Evolutionary conservation across 92 coral and sea anemone genomes (phyloP).

Genomic region (Porites cylindrica): DNA sequence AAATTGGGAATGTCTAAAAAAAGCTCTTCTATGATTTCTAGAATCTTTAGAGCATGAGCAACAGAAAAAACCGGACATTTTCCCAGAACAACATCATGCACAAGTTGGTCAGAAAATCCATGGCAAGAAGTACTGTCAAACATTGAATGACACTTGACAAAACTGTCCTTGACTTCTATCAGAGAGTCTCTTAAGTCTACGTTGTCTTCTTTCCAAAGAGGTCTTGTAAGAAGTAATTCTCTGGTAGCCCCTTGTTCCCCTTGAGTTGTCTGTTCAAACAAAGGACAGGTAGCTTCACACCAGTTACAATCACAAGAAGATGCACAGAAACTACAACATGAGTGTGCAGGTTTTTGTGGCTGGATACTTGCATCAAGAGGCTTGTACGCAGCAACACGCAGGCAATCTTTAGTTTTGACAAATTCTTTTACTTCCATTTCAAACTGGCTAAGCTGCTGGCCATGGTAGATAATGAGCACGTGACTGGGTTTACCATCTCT

Average conservation of each 20-base stretch:
- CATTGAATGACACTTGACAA: slow-evolving; percentile 28
- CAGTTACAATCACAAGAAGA: slow-evolving; percentile 19
- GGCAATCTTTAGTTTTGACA: slow-evolving; percentile 26
- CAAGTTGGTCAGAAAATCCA: slow-evolving; percentile 56
- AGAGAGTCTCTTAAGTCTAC: slow-evolving; percentile 41
- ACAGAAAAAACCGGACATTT: slow-evolving; percentile 59
- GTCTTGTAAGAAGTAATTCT: slow-evolving; percentile 22
- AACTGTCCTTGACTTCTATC: slow-evolving; percentile 19
- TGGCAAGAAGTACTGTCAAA: slow-evolving; percentile 45
- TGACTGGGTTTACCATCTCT: slow-evolving; percentile 66
- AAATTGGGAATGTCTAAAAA: slow-evolving; percentile 74
- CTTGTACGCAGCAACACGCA: slow-evolving; percentile 31
- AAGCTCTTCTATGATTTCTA: slow-evolving; percentile 63
- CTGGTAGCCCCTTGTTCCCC: background rate
- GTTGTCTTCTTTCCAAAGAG: slow-evolving; percentile 45
- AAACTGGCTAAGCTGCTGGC: slow-evolving; percentile 63
- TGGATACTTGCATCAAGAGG: slow-evolving; percentile 19
- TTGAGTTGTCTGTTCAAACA: background rate
- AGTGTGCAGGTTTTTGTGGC: slow-evolving; percentile 1
- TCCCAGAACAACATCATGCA: slow-evolving; percentile 50
- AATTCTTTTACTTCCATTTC: slow-evolving; percentile 23
- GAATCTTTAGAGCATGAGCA: slow-evolving; percentile 36
- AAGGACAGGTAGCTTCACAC: background rate
- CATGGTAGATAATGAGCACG: slow-evolving; percentile 44
- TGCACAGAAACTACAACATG: slow-evolving; percentile 36